A percentile compares a stretch with the other conserved stretches of the same genome.
Evolutionary conservation across 2,797 vertebrate genomes (phyloP).

Genomic region (Ctenosaura bakeri): DNA sequence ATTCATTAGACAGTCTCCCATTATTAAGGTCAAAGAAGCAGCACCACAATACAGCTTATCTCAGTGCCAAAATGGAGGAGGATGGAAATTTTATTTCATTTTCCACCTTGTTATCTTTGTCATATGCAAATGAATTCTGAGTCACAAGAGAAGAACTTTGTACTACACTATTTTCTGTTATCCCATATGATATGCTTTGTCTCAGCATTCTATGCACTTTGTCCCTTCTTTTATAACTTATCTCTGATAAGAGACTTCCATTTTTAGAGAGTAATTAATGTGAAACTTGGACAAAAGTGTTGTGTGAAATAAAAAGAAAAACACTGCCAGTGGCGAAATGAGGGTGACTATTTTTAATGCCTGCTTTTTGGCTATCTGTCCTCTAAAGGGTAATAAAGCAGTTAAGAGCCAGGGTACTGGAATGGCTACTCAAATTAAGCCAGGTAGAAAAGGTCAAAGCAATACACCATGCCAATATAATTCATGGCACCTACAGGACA

Average conservation of each 20-base stretch:
- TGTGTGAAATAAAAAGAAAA: constrained; percentile 53
- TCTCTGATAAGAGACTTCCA: constrained; percentile 50
- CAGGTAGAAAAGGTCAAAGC: constrained; percentile 81
- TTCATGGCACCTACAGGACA: constrained; percentile 80
- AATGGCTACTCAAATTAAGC: constrained; percentile 79
- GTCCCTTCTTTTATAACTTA: constrained; percentile 27
- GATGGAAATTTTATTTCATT: constrained; percentile 54
- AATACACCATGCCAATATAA: constrained; percentile 78
- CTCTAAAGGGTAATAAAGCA: constrained; percentile 75
- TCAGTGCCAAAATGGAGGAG: constrained; percentile 38
- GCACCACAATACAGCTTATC: constrained; percentile 28
- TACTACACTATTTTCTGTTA: constrained; percentile 29
- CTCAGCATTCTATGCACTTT: constrained; percentile 13
- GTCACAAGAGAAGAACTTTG: background rate
- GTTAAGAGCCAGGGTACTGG: constrained; percentile 73
- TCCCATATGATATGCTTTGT: constrained; percentile 22
- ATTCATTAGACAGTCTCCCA: constrained; percentile 15
- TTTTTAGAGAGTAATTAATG: constrained; percentile 65
- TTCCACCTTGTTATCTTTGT: constrained; percentile 56
- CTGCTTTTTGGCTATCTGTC: constrained; percentile 64
- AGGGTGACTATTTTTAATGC: constrained; percentile 66
- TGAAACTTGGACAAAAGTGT: constrained; percentile 53
- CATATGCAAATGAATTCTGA: constrained; percentile 54
- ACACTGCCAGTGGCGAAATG: constrained; percentile 57
- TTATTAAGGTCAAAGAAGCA: constrained; percentile 15